Evolutionary conservation across 1,140 invertebrate genomes (phyloP).

Genomic region (Macrobrachium rosenbergii): DNA sequence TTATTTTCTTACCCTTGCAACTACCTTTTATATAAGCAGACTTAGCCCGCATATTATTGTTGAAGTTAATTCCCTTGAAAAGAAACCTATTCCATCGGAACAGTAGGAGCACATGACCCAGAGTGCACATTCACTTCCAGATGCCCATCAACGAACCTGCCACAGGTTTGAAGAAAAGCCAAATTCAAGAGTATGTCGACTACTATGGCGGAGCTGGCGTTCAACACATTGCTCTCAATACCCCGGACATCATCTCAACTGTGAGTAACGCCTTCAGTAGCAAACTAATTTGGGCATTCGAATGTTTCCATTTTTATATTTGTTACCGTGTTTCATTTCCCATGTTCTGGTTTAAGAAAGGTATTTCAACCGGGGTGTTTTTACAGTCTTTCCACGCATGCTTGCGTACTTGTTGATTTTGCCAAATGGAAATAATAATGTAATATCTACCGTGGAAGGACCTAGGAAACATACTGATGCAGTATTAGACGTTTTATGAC

Average conservation of each 20-base stretch:
- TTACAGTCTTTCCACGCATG: not conserved
- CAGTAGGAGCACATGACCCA: no score
- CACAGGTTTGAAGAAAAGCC: conserved; percentile 93
- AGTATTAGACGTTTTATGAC: no score
- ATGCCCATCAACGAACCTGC: conserved; percentile 99
- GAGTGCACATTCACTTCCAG: conserved; percentile 68
- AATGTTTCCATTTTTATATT: not conserved
- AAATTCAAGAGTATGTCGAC: conserved; percentile 98
- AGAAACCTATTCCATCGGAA: no score
- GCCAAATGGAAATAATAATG: no score
- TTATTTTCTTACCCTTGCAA: no score
- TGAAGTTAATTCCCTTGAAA: no score
- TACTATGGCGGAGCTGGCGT: conserved; percentile 98
- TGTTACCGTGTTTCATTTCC: not conserved
- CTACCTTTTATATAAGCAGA: no score
- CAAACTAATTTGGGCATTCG: not conserved
- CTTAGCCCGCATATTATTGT: no score
- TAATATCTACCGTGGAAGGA: no score
- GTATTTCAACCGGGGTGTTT: not conserved
- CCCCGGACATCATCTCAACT: conserved; percentile 88
- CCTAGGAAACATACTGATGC: no score
- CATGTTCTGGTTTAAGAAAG: not conserved
- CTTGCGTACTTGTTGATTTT: not conserved
- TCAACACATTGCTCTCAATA: conserved; percentile 98
- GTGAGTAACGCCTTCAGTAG: conserved; percentile 74